Conservation (phyloP, 1,140 invertebrate species). For the Pseudomyrmex dendroicus region DNA sequence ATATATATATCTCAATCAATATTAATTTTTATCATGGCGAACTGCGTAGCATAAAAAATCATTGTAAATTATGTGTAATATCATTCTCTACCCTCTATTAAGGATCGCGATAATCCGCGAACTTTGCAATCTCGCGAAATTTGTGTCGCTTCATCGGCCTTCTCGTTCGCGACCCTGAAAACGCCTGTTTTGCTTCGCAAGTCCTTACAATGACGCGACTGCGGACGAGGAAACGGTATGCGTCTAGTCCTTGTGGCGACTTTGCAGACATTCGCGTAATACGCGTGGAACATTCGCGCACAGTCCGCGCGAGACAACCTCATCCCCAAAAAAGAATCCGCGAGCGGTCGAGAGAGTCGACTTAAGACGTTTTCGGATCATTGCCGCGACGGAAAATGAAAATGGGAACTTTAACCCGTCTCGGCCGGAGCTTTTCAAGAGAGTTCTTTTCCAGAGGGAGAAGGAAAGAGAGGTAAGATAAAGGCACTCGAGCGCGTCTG, state of each 20-base stretch:
- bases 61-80: too few species aligned
- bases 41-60: too few species aligned
- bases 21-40: too few species aligned
- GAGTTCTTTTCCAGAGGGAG: neutral
- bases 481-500: neutral
- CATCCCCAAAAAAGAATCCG: neutral
- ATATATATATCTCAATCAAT: too few species aligned
- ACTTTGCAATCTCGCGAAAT: neutral
- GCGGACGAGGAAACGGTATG: slow-evolving; percentile 26
- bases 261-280: slow-evolving; percentile 64
- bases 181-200: slow-evolving; percentile 32
- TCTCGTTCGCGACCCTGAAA: slow-evolving; percentile 1
- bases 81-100: neutral
- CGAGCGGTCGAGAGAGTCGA: slow-evolving; percentile 6
- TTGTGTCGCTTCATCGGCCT: slow-evolving; percentile 8
- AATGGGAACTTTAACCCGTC: slow-evolving; percentile 24
- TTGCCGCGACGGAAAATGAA: slow-evolving; percentile 27
- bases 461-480: neutral
- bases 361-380: slow-evolving; percentile 25
- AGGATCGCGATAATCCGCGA: neutral
- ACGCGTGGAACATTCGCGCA: slow-evolving; percentile 49
- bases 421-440: neutral
- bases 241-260: slow-evolving; percentile 74
- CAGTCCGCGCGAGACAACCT: slow-evolving; percentile 43
- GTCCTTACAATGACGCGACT: slow-evolving; percentile 47